Conservation (phyloP, 1,140 invertebrate genomes). For the Aradophagus sp. region DNA sequence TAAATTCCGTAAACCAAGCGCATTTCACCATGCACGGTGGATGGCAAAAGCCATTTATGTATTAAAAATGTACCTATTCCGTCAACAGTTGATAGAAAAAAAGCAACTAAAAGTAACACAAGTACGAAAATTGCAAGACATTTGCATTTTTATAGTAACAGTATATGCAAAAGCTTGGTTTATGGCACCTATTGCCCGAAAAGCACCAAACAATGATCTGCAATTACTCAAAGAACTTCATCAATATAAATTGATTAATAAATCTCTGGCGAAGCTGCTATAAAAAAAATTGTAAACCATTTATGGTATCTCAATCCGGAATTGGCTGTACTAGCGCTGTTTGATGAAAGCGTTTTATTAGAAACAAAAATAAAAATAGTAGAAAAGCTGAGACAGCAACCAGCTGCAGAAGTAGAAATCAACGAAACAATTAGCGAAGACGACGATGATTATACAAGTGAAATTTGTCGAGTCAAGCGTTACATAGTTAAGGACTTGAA, state of each 20-base stretch:
- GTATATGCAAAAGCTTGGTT: slow-evolving; percentile 53
- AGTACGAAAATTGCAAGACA: slow-evolving; percentile 38
- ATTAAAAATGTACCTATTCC: slow-evolving; percentile 64
- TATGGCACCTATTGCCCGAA: slow-evolving; percentile 24
- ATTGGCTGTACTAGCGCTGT: slow-evolving; percentile 39
- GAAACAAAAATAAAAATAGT: slow-evolving; percentile 18
- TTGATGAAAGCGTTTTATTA: slow-evolving; percentile 18
- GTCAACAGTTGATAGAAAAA: slow-evolving; percentile 30
- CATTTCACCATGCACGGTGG: slow-evolving; percentile 64
- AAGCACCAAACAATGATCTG: slow-evolving; percentile 50
- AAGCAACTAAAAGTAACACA: slow-evolving; percentile 33
- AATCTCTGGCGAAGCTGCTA: slow-evolving; percentile 33
- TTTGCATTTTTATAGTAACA: slow-evolving; percentile 51
- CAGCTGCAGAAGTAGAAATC: not conserved
- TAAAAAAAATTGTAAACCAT: slow-evolving; percentile 43
- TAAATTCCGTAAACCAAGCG: slow-evolving; percentile 41
- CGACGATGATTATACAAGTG: slow-evolving; percentile 10
- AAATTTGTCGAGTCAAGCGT: slow-evolving; percentile 1
- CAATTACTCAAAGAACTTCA: slow-evolving; percentile 46
- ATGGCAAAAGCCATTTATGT: slow-evolving; percentile 67
- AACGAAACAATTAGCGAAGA: not conserved
- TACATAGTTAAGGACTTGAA: slow-evolving; percentile 5
- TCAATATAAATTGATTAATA: slow-evolving; percentile 30
- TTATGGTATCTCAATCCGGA: slow-evolving; percentile 49
- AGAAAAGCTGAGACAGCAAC: slow-evolving; percentile 11